Base-by-base conservation (phyloP, 2,888 invertebrate genomes). In the Bugulina stolonifera region DNA sequence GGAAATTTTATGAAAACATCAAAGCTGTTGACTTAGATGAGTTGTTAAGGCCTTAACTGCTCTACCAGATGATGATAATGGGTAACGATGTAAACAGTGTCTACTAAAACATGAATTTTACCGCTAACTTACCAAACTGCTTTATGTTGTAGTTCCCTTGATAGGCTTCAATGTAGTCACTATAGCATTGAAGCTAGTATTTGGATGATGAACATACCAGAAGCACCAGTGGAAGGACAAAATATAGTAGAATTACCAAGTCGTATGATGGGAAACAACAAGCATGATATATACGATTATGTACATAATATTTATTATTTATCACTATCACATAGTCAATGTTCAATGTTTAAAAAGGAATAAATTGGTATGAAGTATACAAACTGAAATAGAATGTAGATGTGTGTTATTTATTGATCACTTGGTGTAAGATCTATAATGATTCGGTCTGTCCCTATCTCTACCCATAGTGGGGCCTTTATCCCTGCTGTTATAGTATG, bases 91-190 rank as follows among this genome's bases (percentile, higher is more conserved):
- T n/a, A n/a, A n/a, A n/a, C n/a, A n/a, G n/a, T n/a, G n/a, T n/a
- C n/a, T n/a, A n/a, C n/a, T n/a, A n/a, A n/a, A n/a, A n/a, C n/a
- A n/a, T n/a, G n/a, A n/a, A n/a, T n/a, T n/a, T n/a, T n/a, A n/a
- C n/a, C n/a, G n/a, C n/a, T n/a, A n/a, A n/a, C n/a, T n/a, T n/a
- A n/a, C n/a, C n/a, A n/a, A n/a, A n/a, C n/a, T n/a, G n/a, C n/a
- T n/a, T n/a, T n/a, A n/a, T n/a, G n/a, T 93, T 93, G 81, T 91
- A 97, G 96, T 97, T 89, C 97, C 97, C 18, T 86, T 97, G 76
- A 95, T 97, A 84, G 90, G 94, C 77, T 87, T 97, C 73, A 97
- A 97, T 83, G 88, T 93, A 78, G 81, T 93, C 76, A 91, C 91
- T 73, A 94, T 97, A 83, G 79, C 91, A 79, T 89, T 96, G 82